phyloP scores from a whole-genome alignment of 2,113 vertebrate genomes.

The Picathartes gymnocephalus region DNA sequence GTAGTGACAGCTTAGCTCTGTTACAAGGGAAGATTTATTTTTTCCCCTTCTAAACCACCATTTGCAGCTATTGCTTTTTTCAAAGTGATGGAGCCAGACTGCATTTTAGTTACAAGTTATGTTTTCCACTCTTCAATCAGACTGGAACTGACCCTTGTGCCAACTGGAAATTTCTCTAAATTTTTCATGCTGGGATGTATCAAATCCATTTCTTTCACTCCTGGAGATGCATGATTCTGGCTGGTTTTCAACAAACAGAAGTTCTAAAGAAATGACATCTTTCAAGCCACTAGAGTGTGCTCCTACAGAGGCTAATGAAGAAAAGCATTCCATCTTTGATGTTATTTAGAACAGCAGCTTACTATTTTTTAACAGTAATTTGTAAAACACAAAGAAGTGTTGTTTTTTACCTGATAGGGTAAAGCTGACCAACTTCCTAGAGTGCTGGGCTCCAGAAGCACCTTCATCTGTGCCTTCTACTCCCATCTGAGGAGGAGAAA shows the following conservation, averaged over 20 bases:
- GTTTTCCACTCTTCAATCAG: background rate
- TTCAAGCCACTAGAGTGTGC: constrained; percentile 54
- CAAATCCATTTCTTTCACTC: background rate
- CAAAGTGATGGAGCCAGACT: background rate
- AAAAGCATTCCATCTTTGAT: background rate
- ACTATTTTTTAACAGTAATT: background rate
- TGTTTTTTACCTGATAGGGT: constrained; percentile 85
- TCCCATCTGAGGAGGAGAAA: constrained; percentile 74
- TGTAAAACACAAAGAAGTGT: background rate
- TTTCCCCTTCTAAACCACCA: background rate
- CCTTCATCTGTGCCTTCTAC: constrained; percentile 84
- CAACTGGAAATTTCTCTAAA: background rate
- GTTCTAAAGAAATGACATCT: background rate
- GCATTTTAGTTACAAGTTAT: background rate
- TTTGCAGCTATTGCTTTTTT: background rate
- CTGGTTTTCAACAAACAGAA: background rate
- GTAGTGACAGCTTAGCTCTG: background rate
- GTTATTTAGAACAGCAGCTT: background rate
- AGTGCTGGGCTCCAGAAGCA: constrained; percentile 84
- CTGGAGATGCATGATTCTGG: background rate
- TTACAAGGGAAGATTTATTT: background rate
- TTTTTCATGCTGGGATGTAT: background rate
- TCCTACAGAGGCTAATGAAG: constrained; percentile 17
- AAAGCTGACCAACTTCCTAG: constrained; percentile 92
- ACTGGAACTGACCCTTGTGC: background rate